A percentile compares a stretch with the other conserved stretches of the same genome.
Conservation (phyloP, 2,888 invertebrate species). For the Tenthredo livida region DNA sequence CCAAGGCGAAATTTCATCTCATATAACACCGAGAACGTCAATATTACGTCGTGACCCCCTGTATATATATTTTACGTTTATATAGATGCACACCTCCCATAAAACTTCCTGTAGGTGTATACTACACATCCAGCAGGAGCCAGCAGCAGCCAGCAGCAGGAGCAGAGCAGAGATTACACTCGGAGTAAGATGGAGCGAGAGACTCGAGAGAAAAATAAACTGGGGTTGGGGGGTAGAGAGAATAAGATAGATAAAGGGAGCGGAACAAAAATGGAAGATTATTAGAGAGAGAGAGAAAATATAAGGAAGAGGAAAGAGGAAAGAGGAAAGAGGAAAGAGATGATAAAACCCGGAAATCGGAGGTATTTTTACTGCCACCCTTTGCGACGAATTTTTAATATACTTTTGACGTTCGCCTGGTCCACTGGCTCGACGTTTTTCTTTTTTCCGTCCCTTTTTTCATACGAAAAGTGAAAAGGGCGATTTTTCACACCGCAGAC, state of each 20-base stretch:
- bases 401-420: slow-evolving; percentile 7
- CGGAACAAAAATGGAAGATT: slow-evolving; percentile 11
- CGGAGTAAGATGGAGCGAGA: neutral
- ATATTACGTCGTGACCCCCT: neutral
- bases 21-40: slow-evolving; percentile 1
- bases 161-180: slow-evolving; percentile 2
- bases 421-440: neutral
- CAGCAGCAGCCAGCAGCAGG: too few relatives aligned
- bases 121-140: neutral
- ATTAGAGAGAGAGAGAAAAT: slow-evolving; percentile 26
- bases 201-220: slow-evolving; percentile 35
- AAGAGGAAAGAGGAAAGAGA: neutral
- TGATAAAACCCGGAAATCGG: neutral
- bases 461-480: neutral
- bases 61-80: slow-evolving; percentile 7
- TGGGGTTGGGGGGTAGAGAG: slow-evolving; percentile 25
- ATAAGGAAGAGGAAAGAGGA: neutral
- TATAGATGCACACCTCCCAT: neutral
- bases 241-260: slow-evolving; percentile 29
- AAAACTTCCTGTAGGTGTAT: neutral
- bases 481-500: neutral
- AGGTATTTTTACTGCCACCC: slow-evolving; percentile 1
- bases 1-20: neutral
- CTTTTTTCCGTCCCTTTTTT: neutral
- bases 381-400: slow-evolving; percentile 27